phyloP scores from a whole-genome alignment of 2,888 invertebrate genomes.

The Mythimna albipuncta region DNA sequence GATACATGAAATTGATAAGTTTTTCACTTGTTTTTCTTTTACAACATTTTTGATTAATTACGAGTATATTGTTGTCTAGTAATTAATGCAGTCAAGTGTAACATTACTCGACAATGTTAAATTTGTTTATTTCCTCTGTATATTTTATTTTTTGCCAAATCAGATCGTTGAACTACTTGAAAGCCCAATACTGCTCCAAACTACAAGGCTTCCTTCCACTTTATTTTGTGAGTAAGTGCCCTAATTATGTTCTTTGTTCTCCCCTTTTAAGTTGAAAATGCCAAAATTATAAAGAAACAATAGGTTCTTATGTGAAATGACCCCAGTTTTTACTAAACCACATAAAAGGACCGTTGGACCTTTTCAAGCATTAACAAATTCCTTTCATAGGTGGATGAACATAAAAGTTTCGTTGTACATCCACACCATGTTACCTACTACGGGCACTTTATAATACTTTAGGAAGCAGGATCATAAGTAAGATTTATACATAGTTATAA shows the following conservation, averaged over 20 bases:
- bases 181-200: constrained; percentile 1
- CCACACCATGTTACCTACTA: not conserved
- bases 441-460: not conserved
- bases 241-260: constrained; percentile 29
- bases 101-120: constrained; percentile 7
- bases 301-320: constrained; percentile 17
- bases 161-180: constrained; percentile 25
- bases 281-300: constrained; percentile 28
- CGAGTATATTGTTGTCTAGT: not conserved
- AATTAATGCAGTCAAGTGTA: constrained; percentile 2
- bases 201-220: constrained; percentile 3
- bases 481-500: not conserved
- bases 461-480: not conserved
- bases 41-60: not conserved
- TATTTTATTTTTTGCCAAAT: constrained; percentile 7
- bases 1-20: not conserved
- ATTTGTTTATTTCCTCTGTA: constrained; percentile 21
- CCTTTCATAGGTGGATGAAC: not conserved
- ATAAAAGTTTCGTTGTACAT: not conserved
- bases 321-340: not conserved
- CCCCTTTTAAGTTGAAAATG: constrained; percentile 6
- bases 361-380: not conserved
- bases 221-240: constrained; percentile 19
- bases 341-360: constrained; percentile 2
- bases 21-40: not conserved